These are phyloP conservation scores for Hippoglossus stenolepis DNA, from an alignment of 2,113 vertebrate genomes.

Conservation along the genomic window DNA sequence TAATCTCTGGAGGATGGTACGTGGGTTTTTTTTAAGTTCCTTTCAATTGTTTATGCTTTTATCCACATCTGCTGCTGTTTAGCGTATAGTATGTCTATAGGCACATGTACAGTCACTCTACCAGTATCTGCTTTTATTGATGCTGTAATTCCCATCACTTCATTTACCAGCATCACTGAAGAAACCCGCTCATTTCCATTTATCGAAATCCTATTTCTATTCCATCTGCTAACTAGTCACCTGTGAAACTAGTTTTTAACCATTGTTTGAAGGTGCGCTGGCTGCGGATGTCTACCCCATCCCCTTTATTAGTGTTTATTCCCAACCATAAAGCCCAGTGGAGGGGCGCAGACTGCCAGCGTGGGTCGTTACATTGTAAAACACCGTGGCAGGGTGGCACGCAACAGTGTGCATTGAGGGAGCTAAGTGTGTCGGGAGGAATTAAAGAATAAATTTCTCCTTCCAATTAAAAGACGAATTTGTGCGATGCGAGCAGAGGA, in stretches of 20 bases:
- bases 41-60: slow-evolving; percentile 6
- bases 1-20: background rate
- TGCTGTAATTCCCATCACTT: slow-evolving; percentile 63
- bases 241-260: slow-evolving; percentile 85
- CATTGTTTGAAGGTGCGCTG: slow-evolving; percentile 61
- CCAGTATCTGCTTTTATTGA: slow-evolving; percentile 46
- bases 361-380: slow-evolving; percentile 78
- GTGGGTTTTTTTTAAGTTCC: too few relatives aligned
- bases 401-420: slow-evolving; percentile 51
- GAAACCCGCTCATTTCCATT: slow-evolving; percentile 74
- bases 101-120: background rate
- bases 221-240: slow-evolving; percentile 81
- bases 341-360: slow-evolving; percentile 59
- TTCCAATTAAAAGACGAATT: slow-evolving; percentile 76
- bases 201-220: slow-evolving; percentile 81
- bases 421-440: slow-evolving; percentile 7
- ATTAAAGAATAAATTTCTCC: slow-evolving; percentile 74
- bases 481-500: slow-evolving; percentile 62
- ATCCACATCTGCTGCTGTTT: slow-evolving; percentile 23
- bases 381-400: slow-evolving; percentile 69
- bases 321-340: slow-evolving; percentile 70
- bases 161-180: slow-evolving; percentile 65
- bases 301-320: slow-evolving; percentile 78
- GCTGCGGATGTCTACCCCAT: slow-evolving; percentile 56
- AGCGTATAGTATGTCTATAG: slow-evolving; percentile 5